Base-by-base conservation (phyloP, 2,113 vertebrate genomes). In the Platichthys stellatus region DNA sequence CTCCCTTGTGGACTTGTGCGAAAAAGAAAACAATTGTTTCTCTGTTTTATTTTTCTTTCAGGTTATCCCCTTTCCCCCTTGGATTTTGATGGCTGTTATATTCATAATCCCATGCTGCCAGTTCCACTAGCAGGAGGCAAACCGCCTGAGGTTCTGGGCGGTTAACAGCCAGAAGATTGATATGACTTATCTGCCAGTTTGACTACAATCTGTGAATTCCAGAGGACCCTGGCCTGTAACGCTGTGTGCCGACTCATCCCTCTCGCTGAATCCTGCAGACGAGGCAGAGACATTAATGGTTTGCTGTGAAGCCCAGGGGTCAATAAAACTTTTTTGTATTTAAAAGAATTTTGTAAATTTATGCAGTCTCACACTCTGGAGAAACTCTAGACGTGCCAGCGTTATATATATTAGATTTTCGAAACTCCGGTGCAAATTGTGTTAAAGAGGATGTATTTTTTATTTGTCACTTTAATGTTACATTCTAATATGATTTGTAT, bases 21-120 rank as follows among this genome's bases (percentile, higher is more conserved):
- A 89, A 78, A 83, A 79, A 78, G 74, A 84, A 86, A 86, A 88
- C 85, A 88, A 87, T 86, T 73, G 82, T 78, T 88, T 74, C 83
- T 86, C 67, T 88, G 80, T 90, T 74, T 78, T 21, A 69, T 68
- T 86, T 74, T 64, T n/a, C 58, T 69, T 76, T 57, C 51, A 76
- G 65, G 75, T 80, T 80, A 35, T 56, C 23, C 72, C 23, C 21
- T 45, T 26, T 54, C 40, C 59, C 64, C 51, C 28, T 40, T 12
- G 57, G 49, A 26, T 74, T 72, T 76, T 49, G 51, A 23, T 38
- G 38, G 43, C 63, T 63, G 72, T 59, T 71, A 47, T 9, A 78
- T 61, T 78, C 47, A 23, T 77, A 57, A 82, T 72, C 18, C 3
- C 60, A 63, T 15, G 3, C 54, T 28, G 69, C 18, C 38, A 78